Conservation (phyloP, 2,888 invertebrate species). For the Euproctis similis region DNA sequence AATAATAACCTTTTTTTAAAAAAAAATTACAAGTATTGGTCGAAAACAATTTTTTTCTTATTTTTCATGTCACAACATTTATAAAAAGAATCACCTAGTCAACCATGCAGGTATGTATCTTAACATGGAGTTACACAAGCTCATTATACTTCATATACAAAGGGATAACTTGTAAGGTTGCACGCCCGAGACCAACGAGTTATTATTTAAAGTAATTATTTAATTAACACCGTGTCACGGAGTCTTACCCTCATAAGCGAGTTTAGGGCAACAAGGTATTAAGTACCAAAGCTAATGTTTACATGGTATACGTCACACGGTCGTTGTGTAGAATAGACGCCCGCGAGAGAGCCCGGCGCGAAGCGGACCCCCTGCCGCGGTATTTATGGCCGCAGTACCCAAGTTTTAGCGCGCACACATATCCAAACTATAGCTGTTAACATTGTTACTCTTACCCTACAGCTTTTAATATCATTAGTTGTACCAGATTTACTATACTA, state of each 20-base stretch:
- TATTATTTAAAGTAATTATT: slow-evolving; percentile 75
- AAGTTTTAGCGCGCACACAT: slow-evolving; percentile 70
- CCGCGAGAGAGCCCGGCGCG: slow-evolving; percentile 29
- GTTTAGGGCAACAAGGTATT: slow-evolving; percentile 72
- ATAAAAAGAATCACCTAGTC: no score
- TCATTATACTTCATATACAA: no score
- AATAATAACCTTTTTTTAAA: no score
- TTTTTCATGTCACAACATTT: no score
- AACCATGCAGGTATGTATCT: no score
- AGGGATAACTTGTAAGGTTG: no score
- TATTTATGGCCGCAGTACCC: slow-evolving; percentile 65
- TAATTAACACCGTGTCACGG: slow-evolving; percentile 69
- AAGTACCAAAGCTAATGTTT: slow-evolving; percentile 70
- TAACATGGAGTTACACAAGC: no score
- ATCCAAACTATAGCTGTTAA: slow-evolving; percentile 68
- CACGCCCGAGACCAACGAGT: slow-evolving; percentile 36
- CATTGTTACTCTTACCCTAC: slow-evolving; percentile 70
- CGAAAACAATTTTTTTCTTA: no score
- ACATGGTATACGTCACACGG: slow-evolving; percentile 68
- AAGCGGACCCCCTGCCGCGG: slow-evolving; percentile 53
- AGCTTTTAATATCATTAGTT: slow-evolving; percentile 71
- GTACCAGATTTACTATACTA: slow-evolving; percentile 66
- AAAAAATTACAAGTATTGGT: no score
- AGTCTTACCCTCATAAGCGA: slow-evolving; percentile 70
- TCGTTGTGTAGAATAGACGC: slow-evolving; percentile 41